phyloP scores from a whole-genome alignment of 2,888 invertebrate genomes.

The Lasioglossum villosulum region DNA sequence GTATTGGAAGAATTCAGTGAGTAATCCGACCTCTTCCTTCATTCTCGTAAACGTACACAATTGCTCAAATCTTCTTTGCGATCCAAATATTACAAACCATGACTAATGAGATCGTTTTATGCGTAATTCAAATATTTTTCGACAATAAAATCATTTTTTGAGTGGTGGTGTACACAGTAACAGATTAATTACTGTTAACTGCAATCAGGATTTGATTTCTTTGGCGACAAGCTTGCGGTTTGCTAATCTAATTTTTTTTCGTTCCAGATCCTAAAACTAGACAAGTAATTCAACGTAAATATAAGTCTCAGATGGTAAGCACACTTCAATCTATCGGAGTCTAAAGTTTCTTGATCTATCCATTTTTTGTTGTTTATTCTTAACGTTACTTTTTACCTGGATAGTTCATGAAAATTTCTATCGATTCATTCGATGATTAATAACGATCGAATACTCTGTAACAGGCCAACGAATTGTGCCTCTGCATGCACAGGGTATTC shows the following conservation, averaged over 20 bases:
- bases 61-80: not conserved
- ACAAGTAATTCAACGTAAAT: slow-evolving; percentile 98
- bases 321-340: slow-evolving; percentile 4
- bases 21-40: slow-evolving; percentile 84
- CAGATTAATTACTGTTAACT: not conserved
- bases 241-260: slow-evolving; percentile 59
- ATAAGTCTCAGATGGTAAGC: slow-evolving; percentile 99
- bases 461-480: slow-evolving; percentile 91
- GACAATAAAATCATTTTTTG: not conserved
- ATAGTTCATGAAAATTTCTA: slow-evolving; percentile 15
- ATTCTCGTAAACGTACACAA: not conserved
- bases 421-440: slow-evolving; percentile 1
- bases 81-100: not conserved
- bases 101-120: too few relatives aligned
- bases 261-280: slow-evolving; percentile 98
- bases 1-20: slow-evolving; percentile 99
- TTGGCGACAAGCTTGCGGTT: not conserved
- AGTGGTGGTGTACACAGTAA: not conserved
- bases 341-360: not conserved
- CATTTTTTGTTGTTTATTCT: not conserved
- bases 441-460: slow-evolving; percentile 69
- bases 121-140: not conserved
- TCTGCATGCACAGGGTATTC: slow-evolving; percentile 92
- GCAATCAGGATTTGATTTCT: not conserved
- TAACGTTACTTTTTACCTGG: not conserved